A percentile compares a stretch with the other conserved stretches of the same genome.
Conservation (phyloP, 2,888 invertebrate genomes). For the Amphipyra berbera region DNA sequence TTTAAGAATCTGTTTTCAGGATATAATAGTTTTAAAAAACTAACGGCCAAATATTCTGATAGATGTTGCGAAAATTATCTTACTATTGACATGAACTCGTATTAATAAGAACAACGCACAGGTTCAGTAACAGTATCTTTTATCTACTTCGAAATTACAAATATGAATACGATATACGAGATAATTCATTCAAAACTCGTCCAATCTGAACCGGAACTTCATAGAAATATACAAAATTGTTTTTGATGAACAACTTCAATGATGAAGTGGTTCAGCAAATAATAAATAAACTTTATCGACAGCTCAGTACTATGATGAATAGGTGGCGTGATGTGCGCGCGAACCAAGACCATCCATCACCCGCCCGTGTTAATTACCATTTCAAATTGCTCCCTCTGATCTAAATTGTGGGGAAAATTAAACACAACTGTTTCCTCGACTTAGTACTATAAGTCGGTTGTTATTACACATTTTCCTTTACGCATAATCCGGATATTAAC, state of each 20-base stretch:
- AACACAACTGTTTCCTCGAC: constrained; percentile 64
- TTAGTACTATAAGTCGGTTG: constrained; percentile 41
- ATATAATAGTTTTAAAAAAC: too few relatives aligned
- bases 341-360: constrained; percentile 75
- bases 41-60: not conserved
- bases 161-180: not conserved
- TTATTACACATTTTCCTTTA: constrained; percentile 52
- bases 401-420: constrained; percentile 72
- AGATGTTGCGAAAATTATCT: not conserved
- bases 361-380: constrained; percentile 79
- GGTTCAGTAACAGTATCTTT: constrained; percentile 19
- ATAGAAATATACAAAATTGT: constrained; percentile 33
- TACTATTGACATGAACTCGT: not conserved
- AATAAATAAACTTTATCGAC: constrained; percentile 65
- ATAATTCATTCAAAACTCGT: constrained; percentile 26
- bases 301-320: constrained; percentile 70
- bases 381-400: constrained; percentile 78
- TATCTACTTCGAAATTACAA: constrained; percentile 7
- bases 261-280: constrained; percentile 61
- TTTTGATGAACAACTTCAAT: constrained; percentile 50
- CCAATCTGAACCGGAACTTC: constrained; percentile 3
- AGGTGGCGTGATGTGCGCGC: constrained; percentile 55
- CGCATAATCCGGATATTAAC: constrained; percentile 63
- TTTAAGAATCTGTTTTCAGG: not conserved
- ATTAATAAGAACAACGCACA: constrained; percentile 3